Percentiles rank a stretch among this genome's conserved stretches.
phyloP scores from a whole-genome alignment of 2,113 vertebrate genomes.

The Dolichallabes microphthalmus region DNA sequence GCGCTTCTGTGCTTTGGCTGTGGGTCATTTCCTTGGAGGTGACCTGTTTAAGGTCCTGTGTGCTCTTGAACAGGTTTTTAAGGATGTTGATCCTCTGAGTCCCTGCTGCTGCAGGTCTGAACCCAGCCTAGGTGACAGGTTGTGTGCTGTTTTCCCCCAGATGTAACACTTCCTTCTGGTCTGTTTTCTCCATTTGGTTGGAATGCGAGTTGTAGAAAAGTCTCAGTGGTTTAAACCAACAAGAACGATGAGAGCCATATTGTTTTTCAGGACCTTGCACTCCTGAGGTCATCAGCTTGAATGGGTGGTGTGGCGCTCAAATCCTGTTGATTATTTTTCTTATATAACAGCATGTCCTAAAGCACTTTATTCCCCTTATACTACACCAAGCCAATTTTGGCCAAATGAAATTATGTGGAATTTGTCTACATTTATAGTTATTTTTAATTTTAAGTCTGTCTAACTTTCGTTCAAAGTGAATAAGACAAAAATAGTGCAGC shows the following conservation, averaged over 20 bases:
- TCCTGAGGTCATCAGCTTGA: neutral
- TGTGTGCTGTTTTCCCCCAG: neutral
- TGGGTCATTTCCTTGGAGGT: neutral
- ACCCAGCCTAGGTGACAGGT: neutral
- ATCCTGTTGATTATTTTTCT: neutral
- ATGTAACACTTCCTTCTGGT: neutral
- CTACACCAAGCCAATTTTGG: neutral
- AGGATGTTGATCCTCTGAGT: neutral
- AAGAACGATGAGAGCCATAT: neutral
- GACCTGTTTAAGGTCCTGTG: neutral
- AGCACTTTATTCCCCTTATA: neutral
- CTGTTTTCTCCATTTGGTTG: neutral
- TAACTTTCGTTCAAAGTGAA: neutral
- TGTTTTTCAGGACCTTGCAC: neutral
- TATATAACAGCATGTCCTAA: neutral
- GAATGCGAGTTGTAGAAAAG: neutral
- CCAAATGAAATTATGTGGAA: neutral
- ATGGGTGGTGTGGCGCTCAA: neutral
- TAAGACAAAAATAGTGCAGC: neutral
- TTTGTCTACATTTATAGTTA: neutral
- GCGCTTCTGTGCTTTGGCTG: neutral
- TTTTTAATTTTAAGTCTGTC: neutral
- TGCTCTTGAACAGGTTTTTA: neutral
- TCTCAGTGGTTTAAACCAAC: neutral
- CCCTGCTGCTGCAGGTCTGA: neutral